phyloP scores from a whole-genome alignment of 2,113 vertebrate species.

The Myiozetetes cayanensis region DNA sequence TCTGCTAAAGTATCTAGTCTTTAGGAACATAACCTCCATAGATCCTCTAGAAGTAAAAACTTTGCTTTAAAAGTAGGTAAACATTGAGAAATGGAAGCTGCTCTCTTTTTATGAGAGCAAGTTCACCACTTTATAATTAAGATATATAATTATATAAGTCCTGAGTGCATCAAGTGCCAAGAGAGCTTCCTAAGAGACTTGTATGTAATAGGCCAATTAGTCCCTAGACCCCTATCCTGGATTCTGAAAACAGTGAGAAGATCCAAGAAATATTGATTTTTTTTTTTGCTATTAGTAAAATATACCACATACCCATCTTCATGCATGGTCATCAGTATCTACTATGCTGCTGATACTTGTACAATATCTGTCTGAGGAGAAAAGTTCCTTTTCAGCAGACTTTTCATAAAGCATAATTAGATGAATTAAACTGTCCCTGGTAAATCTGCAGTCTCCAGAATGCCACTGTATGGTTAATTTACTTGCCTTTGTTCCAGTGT shows the following conservation, averaged over 20 bases:
- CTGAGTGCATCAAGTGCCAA: not conserved
- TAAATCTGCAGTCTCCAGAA: not conserved
- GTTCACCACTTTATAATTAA: conserved; percentile 9
- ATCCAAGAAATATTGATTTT: conserved; percentile 7
- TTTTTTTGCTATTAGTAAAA: conserved; percentile 30
- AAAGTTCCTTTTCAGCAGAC: not conserved
- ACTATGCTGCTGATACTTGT: not conserved
- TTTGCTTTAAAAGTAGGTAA: conserved; percentile 4
- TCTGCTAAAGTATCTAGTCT: not conserved
- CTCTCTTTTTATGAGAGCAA: not conserved
- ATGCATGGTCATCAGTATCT: conserved; percentile 18
- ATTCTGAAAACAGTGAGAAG: conserved; percentile 22
- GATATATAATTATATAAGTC: not conserved
- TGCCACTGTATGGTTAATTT: not conserved
- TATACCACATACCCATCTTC: conserved; percentile 11
- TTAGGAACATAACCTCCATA: not conserved
- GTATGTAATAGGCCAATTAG: not conserved
- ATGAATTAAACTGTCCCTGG: not conserved
- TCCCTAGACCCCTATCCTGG: conserved; percentile 5
- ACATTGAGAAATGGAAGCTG: not conserved
- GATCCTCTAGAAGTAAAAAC: not conserved
- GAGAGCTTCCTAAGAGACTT: conserved; percentile 23
- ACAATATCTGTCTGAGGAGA: not conserved
- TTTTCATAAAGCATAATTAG: conserved; percentile 6
- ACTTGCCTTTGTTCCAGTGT: not conserved